Evolutionary conservation across 2,888 invertebrate genomes (phyloP), one percentile per base, ranked within the genome.

Genomic region (Digitonthophagus gazella): DNA sequence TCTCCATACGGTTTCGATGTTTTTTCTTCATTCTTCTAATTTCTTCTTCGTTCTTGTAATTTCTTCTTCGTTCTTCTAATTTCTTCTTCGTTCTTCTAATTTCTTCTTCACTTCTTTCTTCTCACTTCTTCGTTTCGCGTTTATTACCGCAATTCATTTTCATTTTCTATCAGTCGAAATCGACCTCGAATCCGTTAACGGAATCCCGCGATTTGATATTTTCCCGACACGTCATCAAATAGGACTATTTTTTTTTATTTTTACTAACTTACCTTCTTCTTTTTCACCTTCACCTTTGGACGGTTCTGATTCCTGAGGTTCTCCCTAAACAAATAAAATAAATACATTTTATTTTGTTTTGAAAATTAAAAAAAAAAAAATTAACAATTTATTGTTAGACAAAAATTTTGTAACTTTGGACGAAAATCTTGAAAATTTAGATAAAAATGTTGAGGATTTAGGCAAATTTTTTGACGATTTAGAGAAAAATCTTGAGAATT

Each of bases 301-400:
- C 6, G 28, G 28, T 11, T 44, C 28, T 44, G 28, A 8, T 8
- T 44, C 28, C 11, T 44, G 28, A 11, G 28, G 28, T 6, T 44
- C 28, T 44, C 28, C 28, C 28, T 44, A 44, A 44, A 44, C 3
- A 44, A 44, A 22, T 22, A 44, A 44, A 1, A 44, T 3, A 44
- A 22, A 14, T 44, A 22, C 8, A 58, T 16, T 44, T 6, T 58
- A 61, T 65, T 64, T 15, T 64, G 58, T 55, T 44, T 3, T 44
- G 6, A n/a, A n/a, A n/a, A n/a, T n/a, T n/a, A n/a, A n/a, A n/a
- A n/a, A n/a, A n/a, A n/a, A n/a, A n/a, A n/a, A n/a, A n/a, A n/a
- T n/a, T n/a, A n/a, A n/a, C n/a, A n/a, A n/a, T n/a, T n/a, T n/a
- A n/a, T n/a, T n/a, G n/a, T n/a, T n/a, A n/a, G n/a, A n/a, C n/a